These are phyloP conservation scores for Halichondria panicea DNA, from an alignment of 37 sponge, comb jelly and placozoan genomes.

Conservation along the genomic window DNA sequence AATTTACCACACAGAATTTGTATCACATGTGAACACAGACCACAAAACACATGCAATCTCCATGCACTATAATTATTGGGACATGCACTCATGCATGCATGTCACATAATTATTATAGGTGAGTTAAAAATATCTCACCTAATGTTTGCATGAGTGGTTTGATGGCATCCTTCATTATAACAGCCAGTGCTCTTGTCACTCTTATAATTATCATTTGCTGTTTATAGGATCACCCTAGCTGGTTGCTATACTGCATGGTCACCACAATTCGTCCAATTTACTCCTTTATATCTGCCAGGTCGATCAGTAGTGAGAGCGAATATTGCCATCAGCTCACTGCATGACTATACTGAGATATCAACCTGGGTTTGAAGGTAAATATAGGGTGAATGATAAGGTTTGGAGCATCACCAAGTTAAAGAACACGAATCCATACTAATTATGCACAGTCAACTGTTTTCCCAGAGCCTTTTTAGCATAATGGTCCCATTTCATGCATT, in stretches of 20 bases:
- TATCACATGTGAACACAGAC: too few species aligned
- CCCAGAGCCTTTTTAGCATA: too few species aligned
- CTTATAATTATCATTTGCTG: slow-evolving; percentile 94
- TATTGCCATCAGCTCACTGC: slow-evolving; percentile 98
- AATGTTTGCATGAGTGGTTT: slow-evolving; percentile 98
- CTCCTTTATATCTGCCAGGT: slow-evolving; percentile 87
- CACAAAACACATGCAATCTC: too few species aligned
- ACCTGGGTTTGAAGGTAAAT: slow-evolving; percentile 91
- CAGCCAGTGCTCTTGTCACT: slow-evolving; percentile 92
- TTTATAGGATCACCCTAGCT: slow-evolving; percentile 77
- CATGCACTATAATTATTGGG: too few species aligned
- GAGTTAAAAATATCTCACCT: slow-evolving; percentile 28
- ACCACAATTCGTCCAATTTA: slow-evolving; percentile 67
- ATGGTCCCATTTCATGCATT: too few species aligned
- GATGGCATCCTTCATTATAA: slow-evolving; percentile 96
- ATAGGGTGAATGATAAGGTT: too few species aligned
- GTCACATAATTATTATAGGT: not conserved
- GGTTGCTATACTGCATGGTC: slow-evolving; percentile 66
- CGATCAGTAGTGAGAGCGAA: slow-evolving; percentile 88
- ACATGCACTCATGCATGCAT: too few species aligned
- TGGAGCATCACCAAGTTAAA: too few species aligned
- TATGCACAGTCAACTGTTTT: too few species aligned
- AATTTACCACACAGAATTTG: not conserved
- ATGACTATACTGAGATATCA: slow-evolving; percentile 97
- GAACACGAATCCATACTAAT: too few species aligned